These are phyloP conservation scores for Notodonta ziczac DNA, from an alignment of 2,888 invertebrate genomes.

Conservation along the genomic window DNA sequence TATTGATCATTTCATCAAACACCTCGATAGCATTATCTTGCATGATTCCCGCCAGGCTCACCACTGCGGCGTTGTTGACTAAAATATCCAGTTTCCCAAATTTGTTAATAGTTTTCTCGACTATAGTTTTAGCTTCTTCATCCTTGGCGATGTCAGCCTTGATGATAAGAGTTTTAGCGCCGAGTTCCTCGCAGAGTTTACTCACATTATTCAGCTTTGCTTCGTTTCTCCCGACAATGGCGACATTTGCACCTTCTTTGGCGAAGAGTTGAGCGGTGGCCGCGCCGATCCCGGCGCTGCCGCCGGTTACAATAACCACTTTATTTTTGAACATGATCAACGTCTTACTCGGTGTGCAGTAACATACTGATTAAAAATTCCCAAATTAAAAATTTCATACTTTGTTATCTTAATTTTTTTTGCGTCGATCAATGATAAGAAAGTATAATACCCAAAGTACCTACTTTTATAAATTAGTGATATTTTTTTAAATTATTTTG, in stretches of 20 bases:
- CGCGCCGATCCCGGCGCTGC: constrained; percentile 50
- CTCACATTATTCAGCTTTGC: constrained; percentile 37
- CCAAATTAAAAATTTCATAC: too few relatives aligned
- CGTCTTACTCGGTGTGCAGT: background rate
- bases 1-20: constrained; percentile 40
- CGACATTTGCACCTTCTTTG: constrained; percentile 42
- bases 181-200: constrained; percentile 27
- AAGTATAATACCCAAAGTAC: too few relatives aligned
- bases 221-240: constrained; percentile 34
- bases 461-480: constrained; percentile 10
- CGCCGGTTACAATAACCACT: constrained; percentile 51
- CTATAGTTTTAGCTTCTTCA: constrained; percentile 30
- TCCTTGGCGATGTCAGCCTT: constrained; percentile 47
- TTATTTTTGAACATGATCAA: constrained; percentile 45
- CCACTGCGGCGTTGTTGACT: constrained; percentile 51
- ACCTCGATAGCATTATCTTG: constrained; percentile 32
- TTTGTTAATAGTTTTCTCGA: constrained; percentile 36
- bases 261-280: constrained; percentile 42
- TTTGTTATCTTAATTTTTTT: background rate
- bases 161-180: constrained; percentile 33
- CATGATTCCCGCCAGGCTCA: constrained; percentile 19
- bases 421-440: background rate
- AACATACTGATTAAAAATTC: background rate
- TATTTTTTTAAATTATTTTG: constrained; percentile 20
- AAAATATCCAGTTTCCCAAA: constrained; percentile 51